Conservation (phyloP, 2,797 vertebrate genomes). For the Chelon labrosus region DNA sequence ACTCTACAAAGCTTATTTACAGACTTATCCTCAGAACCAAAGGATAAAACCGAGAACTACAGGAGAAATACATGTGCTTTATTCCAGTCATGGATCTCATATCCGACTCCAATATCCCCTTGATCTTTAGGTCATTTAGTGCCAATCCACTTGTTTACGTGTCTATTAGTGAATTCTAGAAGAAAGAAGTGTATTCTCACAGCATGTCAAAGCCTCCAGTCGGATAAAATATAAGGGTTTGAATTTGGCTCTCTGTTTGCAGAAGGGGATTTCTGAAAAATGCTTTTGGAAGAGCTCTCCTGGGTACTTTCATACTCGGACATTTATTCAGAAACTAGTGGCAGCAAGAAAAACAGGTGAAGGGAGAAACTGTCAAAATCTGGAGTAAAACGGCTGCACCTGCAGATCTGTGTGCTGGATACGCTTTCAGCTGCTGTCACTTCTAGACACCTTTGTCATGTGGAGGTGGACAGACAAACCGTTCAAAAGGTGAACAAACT, state of each 20-base stretch:
- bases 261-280: background rate
- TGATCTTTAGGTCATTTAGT: slow-evolving; percentile 50
- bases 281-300: background rate
- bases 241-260: slow-evolving; percentile 1
- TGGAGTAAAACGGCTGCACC: background rate
- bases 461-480: background rate
- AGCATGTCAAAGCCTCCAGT: slow-evolving; percentile 1
- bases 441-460: background rate
- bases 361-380: background rate
- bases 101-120: slow-evolving; percentile 26
- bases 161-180: slow-evolving; percentile 2
- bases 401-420: background rate
- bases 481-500: no score
- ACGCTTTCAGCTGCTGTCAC: background rate
- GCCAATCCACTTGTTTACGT: slow-evolving; percentile 39
- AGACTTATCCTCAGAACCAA: slow-evolving; percentile 49
- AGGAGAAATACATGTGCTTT: slow-evolving; percentile 49
- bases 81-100: slow-evolving; percentile 53
- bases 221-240: slow-evolving; percentile 14
- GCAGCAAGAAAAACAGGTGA: no score
- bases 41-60: slow-evolving; percentile 58
- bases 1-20: slow-evolving; percentile 45
- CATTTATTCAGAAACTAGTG: no score
- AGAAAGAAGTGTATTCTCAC: slow-evolving; percentile 20
- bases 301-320: no score